Conservation (phyloP, 2,888 invertebrate species). For the Poecilus cupreus region DNA sequence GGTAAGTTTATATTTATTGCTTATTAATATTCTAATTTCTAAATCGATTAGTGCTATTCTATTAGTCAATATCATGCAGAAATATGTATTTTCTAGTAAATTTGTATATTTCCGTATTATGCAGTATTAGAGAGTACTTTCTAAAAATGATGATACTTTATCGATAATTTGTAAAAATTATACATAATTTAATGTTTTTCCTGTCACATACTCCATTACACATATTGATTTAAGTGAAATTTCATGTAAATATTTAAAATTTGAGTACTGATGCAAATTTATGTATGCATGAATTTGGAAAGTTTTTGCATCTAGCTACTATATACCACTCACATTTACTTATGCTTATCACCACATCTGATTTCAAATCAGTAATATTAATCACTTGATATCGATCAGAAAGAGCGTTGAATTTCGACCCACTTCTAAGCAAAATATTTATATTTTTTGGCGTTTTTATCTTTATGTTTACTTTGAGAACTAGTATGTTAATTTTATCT, state of each 20-base stretch:
- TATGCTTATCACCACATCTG: conserved; percentile 14
- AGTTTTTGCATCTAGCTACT: not conserved
- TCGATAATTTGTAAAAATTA: not conserved
- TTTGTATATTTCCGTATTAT: conserved; percentile 13
- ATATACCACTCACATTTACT: not conserved
- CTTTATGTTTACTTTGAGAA: not conserved
- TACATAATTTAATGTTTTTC: not conserved
- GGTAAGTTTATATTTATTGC: not conserved
- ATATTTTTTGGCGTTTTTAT: not conserved
- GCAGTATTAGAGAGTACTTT: conserved; percentile 9
- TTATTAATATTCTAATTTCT: not conserved
- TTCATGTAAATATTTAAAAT: conserved; percentile 9
- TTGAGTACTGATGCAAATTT: not conserved
- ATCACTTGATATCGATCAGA: conserved; percentile 5
- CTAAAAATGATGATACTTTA: conserved; percentile 29
- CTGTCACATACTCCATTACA: not conserved
- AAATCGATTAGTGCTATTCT: not conserved
- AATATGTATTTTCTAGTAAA: not conserved
- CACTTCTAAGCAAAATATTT: conserved; percentile 26
- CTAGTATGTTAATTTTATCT: conserved; percentile 10
- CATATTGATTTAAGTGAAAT: conserved; percentile 38
- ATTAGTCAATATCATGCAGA: not conserved
- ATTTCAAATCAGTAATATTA: not conserved
- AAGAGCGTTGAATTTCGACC: not conserved
- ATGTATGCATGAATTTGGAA: conserved; percentile 5